Percentiles rank a stretch among this genome's conserved stretches.
phyloP scores from a whole-genome alignment of 2,797 vertebrate genomes.

The Oreochromis grahami region DNA sequence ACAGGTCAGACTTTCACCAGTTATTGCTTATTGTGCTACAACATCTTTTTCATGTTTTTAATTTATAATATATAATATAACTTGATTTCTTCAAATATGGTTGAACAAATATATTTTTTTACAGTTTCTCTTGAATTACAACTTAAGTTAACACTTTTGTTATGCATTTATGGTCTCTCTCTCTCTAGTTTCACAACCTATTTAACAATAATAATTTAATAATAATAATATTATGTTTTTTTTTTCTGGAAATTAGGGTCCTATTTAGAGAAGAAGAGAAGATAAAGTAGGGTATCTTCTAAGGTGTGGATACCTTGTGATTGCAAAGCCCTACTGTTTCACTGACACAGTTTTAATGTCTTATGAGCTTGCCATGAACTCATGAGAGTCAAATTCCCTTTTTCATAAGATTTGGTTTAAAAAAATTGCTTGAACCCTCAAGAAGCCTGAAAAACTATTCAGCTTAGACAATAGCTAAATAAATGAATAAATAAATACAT shows the following conservation, averaged over 20 bases:
- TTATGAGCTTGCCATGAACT: neutral
- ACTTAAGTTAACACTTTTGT: neutral
- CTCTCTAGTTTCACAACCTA: neutral
- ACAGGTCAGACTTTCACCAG: constrained; percentile 76
- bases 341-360: neutral
- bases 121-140: neutral
- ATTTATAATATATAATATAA: neutral
- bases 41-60: neutral
- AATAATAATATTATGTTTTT: neutral
- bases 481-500: neutral
- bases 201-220: neutral
- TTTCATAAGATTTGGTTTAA: neutral
- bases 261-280: neutral
- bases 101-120: neutral
- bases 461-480: neutral
- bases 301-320: neutral
- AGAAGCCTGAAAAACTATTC: neutral
- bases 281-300: neutral
- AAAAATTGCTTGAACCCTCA: neutral
- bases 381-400: neutral
- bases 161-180: neutral
- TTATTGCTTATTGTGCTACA: neutral
- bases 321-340: neutral
- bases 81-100: neutral
- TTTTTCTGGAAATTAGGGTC: neutral